Evolutionary conservation across 92 coral and sea anemone species (phyloP).

Genomic region (Epizoanthus illoricatus): DNA sequence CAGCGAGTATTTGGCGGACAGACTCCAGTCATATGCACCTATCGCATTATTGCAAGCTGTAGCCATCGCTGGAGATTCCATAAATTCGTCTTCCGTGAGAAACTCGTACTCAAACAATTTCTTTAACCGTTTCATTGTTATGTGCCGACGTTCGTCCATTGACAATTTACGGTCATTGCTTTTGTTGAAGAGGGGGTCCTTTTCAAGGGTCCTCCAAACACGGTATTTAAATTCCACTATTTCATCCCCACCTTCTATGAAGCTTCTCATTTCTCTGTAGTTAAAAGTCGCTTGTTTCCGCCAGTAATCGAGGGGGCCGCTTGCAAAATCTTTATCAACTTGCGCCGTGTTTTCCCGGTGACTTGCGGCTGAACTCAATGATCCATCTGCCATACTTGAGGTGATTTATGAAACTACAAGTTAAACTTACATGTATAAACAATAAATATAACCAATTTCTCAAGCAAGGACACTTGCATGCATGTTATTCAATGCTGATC

Average conservation of each 20-base stretch:
- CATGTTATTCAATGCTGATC: too few species aligned
- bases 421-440: background rate
- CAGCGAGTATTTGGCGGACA: slow-evolving; percentile 61
- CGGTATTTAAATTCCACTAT: slow-evolving; percentile 65
- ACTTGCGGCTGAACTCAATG: slow-evolving; percentile 11
- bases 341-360: background rate
- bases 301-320: slow-evolving; percentile 85
- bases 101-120: slow-evolving; percentile 80
- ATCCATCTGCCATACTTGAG: slow-evolving; percentile 21
- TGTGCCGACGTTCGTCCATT: slow-evolving; percentile 69
- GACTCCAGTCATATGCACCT: slow-evolving; percentile 83
- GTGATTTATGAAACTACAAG: background rate
- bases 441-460: background rate
- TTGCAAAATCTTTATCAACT: slow-evolving; percentile 45
- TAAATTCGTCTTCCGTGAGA: slow-evolving; percentile 72
- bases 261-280: slow-evolving; percentile 82
- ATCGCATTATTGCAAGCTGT: slow-evolving; percentile 59
- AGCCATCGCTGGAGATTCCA: slow-evolving; percentile 66
- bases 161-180: slow-evolving; percentile 60
- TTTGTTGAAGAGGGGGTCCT: slow-evolving; percentile 79
- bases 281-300: slow-evolving; percentile 80
- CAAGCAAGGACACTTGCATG: background rate
- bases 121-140: slow-evolving; percentile 69
- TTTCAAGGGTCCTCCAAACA: slow-evolving; percentile 78
- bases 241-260: slow-evolving; percentile 87